These are phyloP conservation scores for Otocyon megalotis DNA, from an alignment of 2,113 vertebrate genomes.

Conservation along the genomic window DNA sequence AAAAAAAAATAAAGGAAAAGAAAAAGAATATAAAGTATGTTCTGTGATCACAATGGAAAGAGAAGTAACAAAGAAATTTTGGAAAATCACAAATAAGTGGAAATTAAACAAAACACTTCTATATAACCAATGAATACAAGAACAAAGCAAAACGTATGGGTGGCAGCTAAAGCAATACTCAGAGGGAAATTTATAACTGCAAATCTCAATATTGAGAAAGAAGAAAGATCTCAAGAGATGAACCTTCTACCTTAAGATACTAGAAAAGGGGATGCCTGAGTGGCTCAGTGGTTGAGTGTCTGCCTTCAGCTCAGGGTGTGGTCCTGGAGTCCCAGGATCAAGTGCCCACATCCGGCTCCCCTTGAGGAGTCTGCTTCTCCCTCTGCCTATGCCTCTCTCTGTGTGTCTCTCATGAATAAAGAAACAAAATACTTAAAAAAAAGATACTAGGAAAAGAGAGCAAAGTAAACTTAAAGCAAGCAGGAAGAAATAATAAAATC, in stretches of 20 bases:
- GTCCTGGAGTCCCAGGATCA: too few species aligned
- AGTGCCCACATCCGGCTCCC: too few species aligned
- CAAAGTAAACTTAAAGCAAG: not conserved
- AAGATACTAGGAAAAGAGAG: not conserved
- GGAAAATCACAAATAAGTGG: not conserved
- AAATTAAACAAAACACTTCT: not conserved
- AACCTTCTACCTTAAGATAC: not conserved
- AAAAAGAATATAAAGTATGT: not conserved
- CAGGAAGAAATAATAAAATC: not conserved
- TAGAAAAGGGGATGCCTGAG: not conserved
- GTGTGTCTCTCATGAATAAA: too few species aligned
- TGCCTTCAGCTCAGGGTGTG: too few species aligned
- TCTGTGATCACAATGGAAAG: not conserved
- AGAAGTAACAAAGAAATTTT: not conserved
- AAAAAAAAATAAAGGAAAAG: not conserved
- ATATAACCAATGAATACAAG: not conserved
- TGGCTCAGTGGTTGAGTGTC: too few species aligned
- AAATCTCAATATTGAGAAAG: not conserved
- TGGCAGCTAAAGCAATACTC: not conserved
- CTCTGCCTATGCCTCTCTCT: too few species aligned
- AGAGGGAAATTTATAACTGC: not conserved
- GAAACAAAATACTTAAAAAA: too few species aligned
- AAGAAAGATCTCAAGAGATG: not conserved
- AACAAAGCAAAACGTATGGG: not conserved
- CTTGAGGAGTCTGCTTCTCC: too few species aligned